A percentile compares a stretch with the other conserved stretches of the same genome.
phyloP scores from a whole-genome alignment of 2,888 invertebrate genomes.

The Gisinianus flammeolus region DNA sequence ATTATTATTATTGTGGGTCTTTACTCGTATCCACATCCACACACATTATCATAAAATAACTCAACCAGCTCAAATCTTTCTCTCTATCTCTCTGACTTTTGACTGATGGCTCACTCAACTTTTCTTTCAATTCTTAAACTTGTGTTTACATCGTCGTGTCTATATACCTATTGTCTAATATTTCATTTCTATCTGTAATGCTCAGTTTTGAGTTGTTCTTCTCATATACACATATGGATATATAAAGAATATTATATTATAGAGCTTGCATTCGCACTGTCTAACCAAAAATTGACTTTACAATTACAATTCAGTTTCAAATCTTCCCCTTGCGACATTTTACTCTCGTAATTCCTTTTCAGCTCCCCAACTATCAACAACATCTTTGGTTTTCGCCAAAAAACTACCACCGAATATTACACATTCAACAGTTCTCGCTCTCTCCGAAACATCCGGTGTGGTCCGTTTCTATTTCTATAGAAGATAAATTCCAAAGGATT shows the following conservation, averaged over 20 bases:
- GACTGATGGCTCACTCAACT: conserved; percentile 2
- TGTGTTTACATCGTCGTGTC: not conserved
- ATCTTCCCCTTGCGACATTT: conserved; percentile 25
- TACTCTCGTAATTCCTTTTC: conserved; percentile 27
- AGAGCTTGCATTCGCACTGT: not conserved
- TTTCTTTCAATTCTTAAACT: not conserved
- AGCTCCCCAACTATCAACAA: conserved; percentile 27
- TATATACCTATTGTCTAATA: not conserved
- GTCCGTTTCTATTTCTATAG: too few species aligned
- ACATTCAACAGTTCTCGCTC: too few species aligned
- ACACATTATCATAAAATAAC: conserved; percentile 10
- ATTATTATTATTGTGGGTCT: too few species aligned
- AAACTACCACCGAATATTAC: too few species aligned
- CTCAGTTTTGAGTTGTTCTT: not conserved
- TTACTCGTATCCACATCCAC: too few species aligned
- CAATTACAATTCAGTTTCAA: too few species aligned
- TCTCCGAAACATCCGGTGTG: too few species aligned
- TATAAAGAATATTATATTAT: not conserved
- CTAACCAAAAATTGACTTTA: too few species aligned
- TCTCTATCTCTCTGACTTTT: not conserved
- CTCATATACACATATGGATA: not conserved
- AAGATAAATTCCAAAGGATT: too few species aligned
- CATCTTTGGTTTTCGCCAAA: not conserved
- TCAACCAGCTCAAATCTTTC: conserved; percentile 5
- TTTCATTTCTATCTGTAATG: not conserved